Evolutionary conservation across 2,888 invertebrate species (phyloP), one percentile per base, ranked within the genome.

Genomic region (Drosophila ustulata): DNA sequence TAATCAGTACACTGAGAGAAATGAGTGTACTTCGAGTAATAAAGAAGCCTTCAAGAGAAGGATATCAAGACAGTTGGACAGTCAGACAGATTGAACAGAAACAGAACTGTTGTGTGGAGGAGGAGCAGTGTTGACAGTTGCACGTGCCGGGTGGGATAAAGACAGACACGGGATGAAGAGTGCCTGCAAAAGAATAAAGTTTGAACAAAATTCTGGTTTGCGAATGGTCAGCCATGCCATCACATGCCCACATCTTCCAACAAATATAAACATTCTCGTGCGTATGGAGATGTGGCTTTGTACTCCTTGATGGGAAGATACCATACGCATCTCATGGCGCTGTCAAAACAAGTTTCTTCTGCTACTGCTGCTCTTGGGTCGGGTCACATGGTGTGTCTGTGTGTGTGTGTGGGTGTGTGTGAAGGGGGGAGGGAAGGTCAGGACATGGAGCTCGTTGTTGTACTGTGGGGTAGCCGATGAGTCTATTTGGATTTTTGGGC

Each of bases 261-360:
- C 13, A 41, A 18, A 37, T 64, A 43, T 45, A 32, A 56, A 56
- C 37, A 37, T 37, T 37, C 37, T 37, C 51, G 49, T 41, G 32
- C 30, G 13, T 51, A 74, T 67, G 75, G 63, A 51, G 75, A 62
- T 78, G 69, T 72, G 67, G 67, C 69, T 72, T 66, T 74, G 69
- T 71, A 37, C 37, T 11, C 37, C 11, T 4, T 72, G 78, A 76
- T 72, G 70, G 66, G 47, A 56, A 78, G 59, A 41, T 49, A 81
- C 84, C 80, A 84, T 84, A 84, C 75, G 82, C 82, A 87, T 80
- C 80, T 83, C 72, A 56, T 55, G 32, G 39, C 41, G 30, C 26
- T 56, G 46, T 55, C 45, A 45, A 49, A 43, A 66, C 53, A 37
- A 47, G 65, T 32, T 46, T 47, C 46, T 30, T 37, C 26, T 51